These are phyloP conservation scores for Bagarius yarrelli DNA, from an alignment of 2,113 vertebrate species.

Conservation along the genomic window DNA sequence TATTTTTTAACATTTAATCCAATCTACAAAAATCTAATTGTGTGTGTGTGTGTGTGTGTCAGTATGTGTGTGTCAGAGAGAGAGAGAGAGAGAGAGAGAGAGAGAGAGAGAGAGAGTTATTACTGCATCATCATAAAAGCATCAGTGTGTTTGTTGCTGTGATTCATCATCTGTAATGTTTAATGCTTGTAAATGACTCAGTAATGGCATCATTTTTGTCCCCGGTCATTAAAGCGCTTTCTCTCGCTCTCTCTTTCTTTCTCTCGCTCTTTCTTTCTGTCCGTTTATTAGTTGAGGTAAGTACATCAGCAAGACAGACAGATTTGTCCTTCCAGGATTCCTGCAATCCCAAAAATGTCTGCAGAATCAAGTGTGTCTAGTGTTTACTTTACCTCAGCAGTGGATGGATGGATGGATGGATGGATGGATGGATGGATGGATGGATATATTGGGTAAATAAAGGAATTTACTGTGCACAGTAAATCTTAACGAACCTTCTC, in stretches of 20 bases:
- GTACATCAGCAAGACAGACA: too few relatives aligned
- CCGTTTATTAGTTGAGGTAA: too few relatives aligned
- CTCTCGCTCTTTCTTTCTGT: neutral
- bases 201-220: constrained; percentile 6
- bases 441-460: neutral
- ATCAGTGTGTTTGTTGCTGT: constrained; percentile 8
- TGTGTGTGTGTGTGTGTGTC: neutral
- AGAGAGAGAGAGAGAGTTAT: neutral
- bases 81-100: too few relatives aligned
- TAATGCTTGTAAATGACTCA: neutral
- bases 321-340: too few relatives aligned
- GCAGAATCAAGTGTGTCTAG: too few relatives aligned
- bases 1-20: neutral
- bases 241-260: neutral
- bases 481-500: too few relatives aligned
- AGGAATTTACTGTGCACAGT: too few relatives aligned
- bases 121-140: constrained; percentile 10
- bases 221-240: neutral
- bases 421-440: neutral
- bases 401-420: neutral
- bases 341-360: too few relatives aligned
- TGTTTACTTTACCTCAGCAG: neutral
- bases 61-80: neutral
- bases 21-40: constrained; percentile 6
- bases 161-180: neutral